Evolutionary conservation across 2,797 vertebrate species (phyloP), one percentile per base, ranked within the genome.

Genomic region (Hephaestus fuliginosus): DNA sequence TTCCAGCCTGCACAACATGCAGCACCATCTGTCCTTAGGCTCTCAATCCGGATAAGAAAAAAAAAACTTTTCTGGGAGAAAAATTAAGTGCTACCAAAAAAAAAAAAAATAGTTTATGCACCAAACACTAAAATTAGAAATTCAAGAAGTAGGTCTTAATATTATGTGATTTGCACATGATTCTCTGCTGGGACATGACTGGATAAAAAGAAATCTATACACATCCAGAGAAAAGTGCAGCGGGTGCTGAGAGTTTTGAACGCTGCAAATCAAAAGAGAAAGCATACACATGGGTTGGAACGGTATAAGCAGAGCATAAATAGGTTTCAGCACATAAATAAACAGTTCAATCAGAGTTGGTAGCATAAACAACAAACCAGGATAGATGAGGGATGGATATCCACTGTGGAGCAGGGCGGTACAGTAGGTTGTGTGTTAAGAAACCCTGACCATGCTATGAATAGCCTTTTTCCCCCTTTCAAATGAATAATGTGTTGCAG

Each of bases 401-500:
- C 71, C 0, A 63, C 70, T 81, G 41, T 11, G 62, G 53, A 66
- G 68, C n/a, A 33, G 67, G 70, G 76, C 61, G 52, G 46, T 44
- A 39, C 36, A 39, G 7, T 7, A 13, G 25, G n/a, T 57, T 60
- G 28, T 49, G 52, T 69, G 66, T 74, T 14, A 67, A 80, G 74
- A 84, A 82, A 78, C n/a, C 57, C 53, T 48, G 56, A 78, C 41
- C 52, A 78, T 66, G 65, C 74, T 77, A 74, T 75, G 76, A 88
- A 84, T 80, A 83, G 51, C 22, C n/a, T 72, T 83, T 63, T 39
- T 3, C 5, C 30, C 30, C 61, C 70, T 78, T 84, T 85, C 67
- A 81, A 79, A 87, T 78, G 70, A 86, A 78, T 80, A 83, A 76
- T 80, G 82, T 84, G 58, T 67, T 76, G 63, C 44, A 62, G 44